Conservation (phyloP, 2,797 vertebrate genomes). For the Chiroxiphia lanceolata region DNA sequence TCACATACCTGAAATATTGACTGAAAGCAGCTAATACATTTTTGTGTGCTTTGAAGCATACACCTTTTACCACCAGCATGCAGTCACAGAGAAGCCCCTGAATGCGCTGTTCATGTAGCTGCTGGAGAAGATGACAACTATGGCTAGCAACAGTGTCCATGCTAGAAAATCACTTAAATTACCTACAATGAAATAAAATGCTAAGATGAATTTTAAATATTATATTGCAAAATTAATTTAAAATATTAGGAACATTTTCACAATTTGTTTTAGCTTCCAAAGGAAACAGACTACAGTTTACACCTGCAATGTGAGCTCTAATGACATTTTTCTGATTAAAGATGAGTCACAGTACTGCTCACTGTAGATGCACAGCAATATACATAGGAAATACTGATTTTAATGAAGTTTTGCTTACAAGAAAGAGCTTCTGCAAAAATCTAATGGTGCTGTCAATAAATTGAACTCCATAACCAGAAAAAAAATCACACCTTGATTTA, state of each 20-base stretch:
- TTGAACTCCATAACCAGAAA: background rate
- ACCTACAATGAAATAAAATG: constrained; percentile 45
- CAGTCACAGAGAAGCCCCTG: constrained; percentile 97
- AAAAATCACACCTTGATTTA: no score
- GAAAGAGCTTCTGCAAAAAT: background rate
- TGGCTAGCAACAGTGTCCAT: constrained; percentile 91
- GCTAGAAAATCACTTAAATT: constrained; percentile 58
- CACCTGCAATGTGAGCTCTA: background rate
- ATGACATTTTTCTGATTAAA: background rate
- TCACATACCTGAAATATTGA: constrained; percentile 91
- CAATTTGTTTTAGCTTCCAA: background rate
- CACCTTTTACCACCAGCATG: constrained; percentile 94
- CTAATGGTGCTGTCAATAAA: background rate
- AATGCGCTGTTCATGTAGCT: constrained; percentile 96
- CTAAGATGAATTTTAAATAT: background rate
- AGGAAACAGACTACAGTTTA: background rate
- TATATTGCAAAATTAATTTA: background rate
- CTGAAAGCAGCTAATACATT: constrained; percentile 98
- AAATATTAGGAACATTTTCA: background rate
- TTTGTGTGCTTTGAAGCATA: constrained; percentile 98
- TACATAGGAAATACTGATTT: background rate
- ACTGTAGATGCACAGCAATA: background rate
- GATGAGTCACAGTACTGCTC: background rate
- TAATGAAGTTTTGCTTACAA: background rate
- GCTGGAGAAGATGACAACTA: constrained; percentile 95